Conservation (phyloP, 2,888 invertebrate genomes). For the Noctua fimbriata region DNA sequence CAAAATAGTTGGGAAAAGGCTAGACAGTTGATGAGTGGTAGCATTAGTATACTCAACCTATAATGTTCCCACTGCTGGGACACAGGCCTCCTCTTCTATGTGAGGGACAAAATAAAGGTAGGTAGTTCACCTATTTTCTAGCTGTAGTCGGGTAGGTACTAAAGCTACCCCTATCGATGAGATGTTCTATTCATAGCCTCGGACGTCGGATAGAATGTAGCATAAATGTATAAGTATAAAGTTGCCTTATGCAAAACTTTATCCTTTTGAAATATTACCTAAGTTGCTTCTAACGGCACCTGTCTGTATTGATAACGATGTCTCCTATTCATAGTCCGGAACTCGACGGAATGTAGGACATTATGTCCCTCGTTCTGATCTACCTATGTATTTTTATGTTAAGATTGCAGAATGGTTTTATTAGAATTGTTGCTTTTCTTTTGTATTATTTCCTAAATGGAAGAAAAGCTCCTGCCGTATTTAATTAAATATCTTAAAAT, state of each 20-base stretch:
- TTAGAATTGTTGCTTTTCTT: no score
- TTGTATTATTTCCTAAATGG: not conserved
- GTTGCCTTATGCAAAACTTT: constrained; percentile 19
- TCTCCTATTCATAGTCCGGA: constrained; percentile 51
- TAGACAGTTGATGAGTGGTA: not conserved
- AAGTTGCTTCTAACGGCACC: constrained; percentile 27
- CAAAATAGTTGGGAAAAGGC: not conserved
- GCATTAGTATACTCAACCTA: no score
- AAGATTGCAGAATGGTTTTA: not conserved
- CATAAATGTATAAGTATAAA: constrained; percentile 3
- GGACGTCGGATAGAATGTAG: not conserved
- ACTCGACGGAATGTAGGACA: constrained; percentile 10
- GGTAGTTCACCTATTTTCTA: not conserved
- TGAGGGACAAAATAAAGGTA: not conserved
- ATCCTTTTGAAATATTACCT: constrained; percentile 44
- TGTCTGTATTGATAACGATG: constrained; percentile 23
- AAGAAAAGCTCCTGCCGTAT: not conserved
- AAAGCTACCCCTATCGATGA: not conserved
- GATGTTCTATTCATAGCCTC: constrained; percentile 1
- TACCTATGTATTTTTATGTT: not conserved
- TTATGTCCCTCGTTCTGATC: not conserved
- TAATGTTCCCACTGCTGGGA: not conserved
- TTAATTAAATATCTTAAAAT: not conserved
- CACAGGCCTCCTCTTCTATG: not conserved
- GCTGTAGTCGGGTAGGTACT: not conserved